Conservation (phyloP, 2,113 vertebrate species). For the Cettia cetti region DNA sequence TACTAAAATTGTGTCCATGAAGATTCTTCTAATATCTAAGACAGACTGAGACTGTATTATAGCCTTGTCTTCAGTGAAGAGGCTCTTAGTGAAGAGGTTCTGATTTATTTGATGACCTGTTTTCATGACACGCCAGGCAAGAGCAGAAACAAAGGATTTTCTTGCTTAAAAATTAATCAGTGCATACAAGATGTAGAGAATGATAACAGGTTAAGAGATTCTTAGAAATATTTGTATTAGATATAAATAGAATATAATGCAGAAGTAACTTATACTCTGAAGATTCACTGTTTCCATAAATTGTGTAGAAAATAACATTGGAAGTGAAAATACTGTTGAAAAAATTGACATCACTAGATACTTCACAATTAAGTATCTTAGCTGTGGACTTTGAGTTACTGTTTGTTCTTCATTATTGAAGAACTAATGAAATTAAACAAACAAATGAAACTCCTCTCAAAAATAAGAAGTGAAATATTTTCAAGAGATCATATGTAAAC, state of each 20-base stretch:
- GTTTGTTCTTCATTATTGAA: not conserved
- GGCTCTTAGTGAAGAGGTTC: not conserved
- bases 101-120: not conserved
- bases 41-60: rapidly evolving
- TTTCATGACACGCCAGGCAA: not conserved
- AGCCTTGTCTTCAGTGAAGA: not conserved
- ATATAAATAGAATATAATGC: not conserved
- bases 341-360: not conserved
- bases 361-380: not conserved
- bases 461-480: not conserved
- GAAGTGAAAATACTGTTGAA: not conserved
- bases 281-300: not conserved
- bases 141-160: not conserved
- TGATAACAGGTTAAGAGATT: not conserved
- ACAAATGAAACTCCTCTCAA: not conserved
- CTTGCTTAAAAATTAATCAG: not conserved
- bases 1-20: not conserved
- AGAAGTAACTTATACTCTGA: not conserved
- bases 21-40: not conserved
- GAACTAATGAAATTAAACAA: not conserved
- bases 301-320: not conserved
- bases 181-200: not conserved
- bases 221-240: not conserved
- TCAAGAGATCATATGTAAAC: not conserved
- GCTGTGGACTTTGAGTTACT: not conserved